Percentiles rank a stretch among this genome's conserved stretches.
Conservation (phyloP, 2,113 vertebrate species). For the Cygnus atratus region DNA sequence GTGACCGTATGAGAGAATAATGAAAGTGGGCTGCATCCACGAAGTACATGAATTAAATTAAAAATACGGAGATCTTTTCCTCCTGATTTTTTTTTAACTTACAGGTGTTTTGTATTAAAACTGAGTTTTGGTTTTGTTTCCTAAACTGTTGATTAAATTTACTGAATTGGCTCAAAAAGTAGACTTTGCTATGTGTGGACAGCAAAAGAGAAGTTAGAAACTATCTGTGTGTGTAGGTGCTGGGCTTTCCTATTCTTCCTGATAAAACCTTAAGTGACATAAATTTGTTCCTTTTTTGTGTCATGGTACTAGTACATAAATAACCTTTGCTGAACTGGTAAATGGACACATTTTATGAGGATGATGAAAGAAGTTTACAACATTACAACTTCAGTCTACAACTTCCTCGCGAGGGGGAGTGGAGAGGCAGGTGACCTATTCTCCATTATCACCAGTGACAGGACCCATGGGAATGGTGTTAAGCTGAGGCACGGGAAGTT, state of each 20-base stretch:
- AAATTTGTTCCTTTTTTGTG: neutral
- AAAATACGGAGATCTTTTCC: neutral
- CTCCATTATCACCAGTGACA: no score
- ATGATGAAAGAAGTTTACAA: neutral
- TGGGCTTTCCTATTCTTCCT: neutral
- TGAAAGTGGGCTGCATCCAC: neutral
- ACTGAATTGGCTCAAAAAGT: neutral
- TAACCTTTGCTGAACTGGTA: neutral
- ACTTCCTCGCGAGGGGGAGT: no score
- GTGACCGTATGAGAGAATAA: neutral
- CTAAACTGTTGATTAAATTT: neutral
- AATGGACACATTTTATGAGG: neutral
- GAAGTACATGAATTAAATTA: neutral
- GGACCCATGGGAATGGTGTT: no score
- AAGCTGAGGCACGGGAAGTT: no score
- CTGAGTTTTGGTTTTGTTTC: neutral
- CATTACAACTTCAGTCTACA: no score
- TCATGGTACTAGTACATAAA: neutral
- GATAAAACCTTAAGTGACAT: neutral
- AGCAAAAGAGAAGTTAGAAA: neutral
- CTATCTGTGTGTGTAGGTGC: neutral
- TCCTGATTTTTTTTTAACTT: neutral
- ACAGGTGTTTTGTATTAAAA: neutral
- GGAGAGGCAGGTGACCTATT: no score
- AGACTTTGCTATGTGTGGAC: neutral